Percentiles rank a stretch among this genome's conserved stretches.
Evolutionary conservation across 2,113 vertebrate species (phyloP).

Genomic region (Pedetes capensis): DNA sequence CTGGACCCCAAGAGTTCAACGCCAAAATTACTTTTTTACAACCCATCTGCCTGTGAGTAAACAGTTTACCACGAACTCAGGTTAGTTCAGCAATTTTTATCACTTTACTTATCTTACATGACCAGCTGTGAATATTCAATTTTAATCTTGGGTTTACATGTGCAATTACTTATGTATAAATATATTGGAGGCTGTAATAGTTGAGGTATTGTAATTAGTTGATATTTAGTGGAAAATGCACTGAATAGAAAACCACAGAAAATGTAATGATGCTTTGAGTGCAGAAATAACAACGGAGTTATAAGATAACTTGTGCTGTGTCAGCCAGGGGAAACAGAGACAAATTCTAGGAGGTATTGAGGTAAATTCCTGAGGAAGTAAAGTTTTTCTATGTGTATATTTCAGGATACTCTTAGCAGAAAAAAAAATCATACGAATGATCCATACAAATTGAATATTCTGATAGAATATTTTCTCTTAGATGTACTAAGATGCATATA

Average conservation of each 20-base stretch:
- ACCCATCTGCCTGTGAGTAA: neutral
- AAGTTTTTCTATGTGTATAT: neutral
- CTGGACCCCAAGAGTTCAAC: neutral
- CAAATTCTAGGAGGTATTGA: neutral
- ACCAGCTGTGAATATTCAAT: neutral
- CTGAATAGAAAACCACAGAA: neutral
- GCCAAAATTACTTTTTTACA: neutral
- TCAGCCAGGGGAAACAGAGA: neutral
- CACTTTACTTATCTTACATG: neutral
- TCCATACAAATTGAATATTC: neutral
- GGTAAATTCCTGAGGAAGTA: neutral
- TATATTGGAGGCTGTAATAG: neutral
- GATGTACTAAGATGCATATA: neutral
- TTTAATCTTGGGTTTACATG: neutral
- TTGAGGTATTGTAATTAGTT: neutral
- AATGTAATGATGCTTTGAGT: neutral
- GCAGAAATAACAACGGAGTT: fast-evolving
- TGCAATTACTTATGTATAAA: neutral
- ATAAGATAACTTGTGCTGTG: fast-evolving
- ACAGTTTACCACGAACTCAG: neutral
- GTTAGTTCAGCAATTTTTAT: neutral
- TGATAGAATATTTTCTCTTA: neutral
- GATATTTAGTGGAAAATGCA: neutral
- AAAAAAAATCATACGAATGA: neutral
- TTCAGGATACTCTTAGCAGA: neutral